Evolutionary conservation across 2,888 invertebrate genomes (phyloP), one percentile per base, ranked within the genome.

Genomic region (Pseudoips prasinana): DNA sequence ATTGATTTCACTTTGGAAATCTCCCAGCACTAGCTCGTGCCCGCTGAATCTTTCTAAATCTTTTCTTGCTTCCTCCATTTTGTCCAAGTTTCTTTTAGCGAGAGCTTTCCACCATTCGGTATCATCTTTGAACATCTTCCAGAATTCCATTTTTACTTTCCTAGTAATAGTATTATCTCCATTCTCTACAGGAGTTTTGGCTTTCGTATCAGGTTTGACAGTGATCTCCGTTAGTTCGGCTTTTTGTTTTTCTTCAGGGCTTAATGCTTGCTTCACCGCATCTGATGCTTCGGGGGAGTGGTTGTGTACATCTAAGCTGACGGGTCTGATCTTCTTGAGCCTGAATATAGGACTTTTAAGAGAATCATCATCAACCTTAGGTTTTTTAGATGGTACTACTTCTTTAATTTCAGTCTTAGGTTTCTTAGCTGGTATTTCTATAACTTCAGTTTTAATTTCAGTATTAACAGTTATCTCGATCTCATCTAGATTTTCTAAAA

Each of bases 21-120:
- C 86, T 1, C 73, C 85, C 7, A 89, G 38, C 1, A 85, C 79
- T 3, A 89, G 58, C 44, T 89, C 88, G 25, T 87, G 73, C 0
- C 85, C 85, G 29, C 86, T 89, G 40, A 89, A 89, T 40, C 82
- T 72, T 33, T 86, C 87, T 1, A 89, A 46, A 7, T 89, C 89
- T 28, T 69, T 59, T 46, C 80, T 78, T 0, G 88, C 81, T 37
- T 87, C 86, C 26, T 88, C 82, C 82, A 88, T 86, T 63, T 82
- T 87, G 1, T 85, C 77, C 7, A 89, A 52, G 55, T 89, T 85
- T 29, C 87, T 77, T 34, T 86, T 79, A 1, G 89, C 88, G 9
- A 89, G 46, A 0, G 78, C 87, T 31, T 80, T 86, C 89, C 89
- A 89, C 76, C 86, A 82, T 29, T 88, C 89, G 0, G 86, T 77